Base-by-base conservation (phyloP, 2,888 invertebrate genomes). In the Caenorhabditis sp. region DNA sequence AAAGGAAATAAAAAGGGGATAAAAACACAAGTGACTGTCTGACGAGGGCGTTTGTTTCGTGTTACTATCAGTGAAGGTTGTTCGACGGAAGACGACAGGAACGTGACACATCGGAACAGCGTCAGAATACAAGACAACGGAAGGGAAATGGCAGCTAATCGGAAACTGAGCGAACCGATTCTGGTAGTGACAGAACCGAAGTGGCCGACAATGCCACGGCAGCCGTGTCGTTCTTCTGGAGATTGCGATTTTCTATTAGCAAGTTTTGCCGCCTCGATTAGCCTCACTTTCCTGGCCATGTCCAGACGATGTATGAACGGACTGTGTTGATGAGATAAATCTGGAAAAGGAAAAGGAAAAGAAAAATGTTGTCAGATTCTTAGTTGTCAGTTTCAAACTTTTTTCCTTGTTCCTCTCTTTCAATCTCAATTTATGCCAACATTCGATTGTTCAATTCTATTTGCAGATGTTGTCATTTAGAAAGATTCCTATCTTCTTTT, bases 231-330 rank as follows among this genome's bases (percentile, higher is more conserved):
- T 22, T 60, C 60, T 20, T 50, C 56, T 40, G 62, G 55, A 64
- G 26, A 56, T 56, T 56, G 56, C 56, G 70, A 70, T 70, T 61
- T 70, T 62, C 74, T 74, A 65, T 74, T 76, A 76, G 76, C 76
- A 76, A 76, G 76, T 76, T 76, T 76, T 61, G 67, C 44, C 56
- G 37, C 26, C 55, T 8, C 53, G 67, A 76, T 76, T 76, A 67
- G 76, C 67, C 67, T 24, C 76, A 76, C 76, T 76, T 76, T 76
- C 47, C 37, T 47, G 18, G 47, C 20, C 47, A 18, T 4, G n/a
- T n/a, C 40, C 40, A 40, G 9, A 40, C 40, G 47, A 55, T 47
- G 28, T 15, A 32, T 32, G 32, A 32, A 4, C 32, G 32, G 9
- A 32, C 32, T 4, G 72, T 72, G 72, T 72, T 72, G 62, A 71